phyloP scores from a whole-genome alignment of 2,888 invertebrate genomes.

The Antheraea yamamai region DNA sequence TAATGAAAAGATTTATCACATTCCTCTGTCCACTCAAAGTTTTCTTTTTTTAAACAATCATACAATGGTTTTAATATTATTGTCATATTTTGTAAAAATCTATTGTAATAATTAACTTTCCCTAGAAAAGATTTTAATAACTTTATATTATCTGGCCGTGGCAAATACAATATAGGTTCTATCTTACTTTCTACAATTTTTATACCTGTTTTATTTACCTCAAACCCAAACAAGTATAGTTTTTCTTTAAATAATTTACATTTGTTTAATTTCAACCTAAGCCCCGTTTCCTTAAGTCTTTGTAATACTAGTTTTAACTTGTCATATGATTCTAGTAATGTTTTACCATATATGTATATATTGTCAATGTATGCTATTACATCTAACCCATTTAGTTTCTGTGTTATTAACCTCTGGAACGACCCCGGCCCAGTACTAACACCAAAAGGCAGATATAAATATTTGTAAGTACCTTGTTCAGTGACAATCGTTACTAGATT shows the following conservation, averaged over 20 bases:
- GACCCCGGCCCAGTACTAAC: neutral
- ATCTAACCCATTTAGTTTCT: neutral
- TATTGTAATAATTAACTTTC: too few relatives aligned
- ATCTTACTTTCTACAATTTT: too few relatives aligned
- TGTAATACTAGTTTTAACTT: neutral
- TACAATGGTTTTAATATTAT: too few relatives aligned
- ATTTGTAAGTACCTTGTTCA: neutral
- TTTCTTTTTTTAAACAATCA: too few relatives aligned
- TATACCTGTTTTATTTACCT: too few relatives aligned
- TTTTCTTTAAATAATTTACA: neutral
- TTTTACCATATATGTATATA: neutral
- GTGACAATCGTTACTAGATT: neutral
- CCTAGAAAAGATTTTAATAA: too few relatives aligned
- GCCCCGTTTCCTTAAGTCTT: neutral
- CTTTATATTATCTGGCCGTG: too few relatives aligned
- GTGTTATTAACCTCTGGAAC: neutral
- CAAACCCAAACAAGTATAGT: too few relatives aligned
- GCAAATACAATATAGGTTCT: too few relatives aligned
- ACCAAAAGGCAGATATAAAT: neutral
- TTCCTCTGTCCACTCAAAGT: too few relatives aligned
- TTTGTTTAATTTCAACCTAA: neutral
- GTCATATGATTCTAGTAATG: neutral
- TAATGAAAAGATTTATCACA: too few relatives aligned
- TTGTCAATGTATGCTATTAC: neutral
- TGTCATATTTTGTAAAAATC: too few relatives aligned